phyloP scores from a whole-genome alignment of 2,888 invertebrate species.

The Odontocerum albicorne region DNA sequence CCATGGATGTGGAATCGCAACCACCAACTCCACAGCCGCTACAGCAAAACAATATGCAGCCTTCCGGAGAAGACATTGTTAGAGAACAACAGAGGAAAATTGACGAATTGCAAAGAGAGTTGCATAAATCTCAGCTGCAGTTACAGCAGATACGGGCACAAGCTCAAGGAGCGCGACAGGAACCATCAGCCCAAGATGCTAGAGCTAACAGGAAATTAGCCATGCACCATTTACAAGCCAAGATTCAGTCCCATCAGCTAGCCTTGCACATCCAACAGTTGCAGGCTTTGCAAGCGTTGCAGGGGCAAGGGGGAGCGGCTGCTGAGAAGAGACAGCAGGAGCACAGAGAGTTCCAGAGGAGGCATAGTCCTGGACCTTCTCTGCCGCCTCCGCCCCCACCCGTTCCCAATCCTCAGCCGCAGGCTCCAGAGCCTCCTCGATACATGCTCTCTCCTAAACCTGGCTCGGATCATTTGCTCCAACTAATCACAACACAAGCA shows the following conservation, averaged over 20 bases:
- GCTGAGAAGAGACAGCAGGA: constrained; percentile 40
- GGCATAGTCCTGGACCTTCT: constrained; percentile 38
- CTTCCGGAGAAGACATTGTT: constrained; percentile 69
- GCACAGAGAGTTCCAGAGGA: constrained; percentile 33
- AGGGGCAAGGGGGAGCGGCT: constrained; percentile 36
- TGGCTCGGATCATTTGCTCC: constrained; percentile 45
- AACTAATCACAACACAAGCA: constrained; percentile 48
- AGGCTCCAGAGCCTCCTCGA: constrained; percentile 51
- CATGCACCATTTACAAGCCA: constrained; percentile 71
- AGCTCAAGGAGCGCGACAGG: constrained; percentile 43
- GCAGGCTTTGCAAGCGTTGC: constrained; percentile 58
- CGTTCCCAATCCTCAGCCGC: constrained; percentile 52
- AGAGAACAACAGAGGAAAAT: constrained; percentile 85
- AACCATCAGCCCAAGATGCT: constrained; percentile 53
- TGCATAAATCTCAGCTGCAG: constrained; percentile 74
- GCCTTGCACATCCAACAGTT: constrained; percentile 61
- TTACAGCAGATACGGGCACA: constrained; percentile 62
- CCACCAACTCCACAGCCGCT: constrained; percentile 42
- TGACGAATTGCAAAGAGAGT: constrained; percentile 81
- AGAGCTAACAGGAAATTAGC: constrained; percentile 41
- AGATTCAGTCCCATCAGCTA: constrained; percentile 62
- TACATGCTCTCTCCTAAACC: constrained; percentile 44
- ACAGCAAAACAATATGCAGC: constrained; percentile 40
- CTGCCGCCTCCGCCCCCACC: constrained; percentile 57
- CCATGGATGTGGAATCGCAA: constrained; percentile 48